Evolutionary conservation across 2,888 invertebrate species (phyloP).

Genomic region (Chrysolina haemoptera): DNA sequence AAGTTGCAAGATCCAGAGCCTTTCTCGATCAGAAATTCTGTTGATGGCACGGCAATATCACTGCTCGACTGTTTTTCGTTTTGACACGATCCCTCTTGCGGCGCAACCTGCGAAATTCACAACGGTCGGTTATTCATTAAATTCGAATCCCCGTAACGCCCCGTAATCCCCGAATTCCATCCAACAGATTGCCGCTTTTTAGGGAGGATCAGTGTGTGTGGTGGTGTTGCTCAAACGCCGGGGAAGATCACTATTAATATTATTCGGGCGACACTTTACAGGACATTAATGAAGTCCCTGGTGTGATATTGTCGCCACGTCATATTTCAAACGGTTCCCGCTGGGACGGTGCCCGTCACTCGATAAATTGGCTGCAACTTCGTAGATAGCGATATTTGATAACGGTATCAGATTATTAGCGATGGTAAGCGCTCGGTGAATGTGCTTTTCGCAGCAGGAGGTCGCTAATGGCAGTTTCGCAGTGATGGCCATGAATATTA

Average conservation of each 20-base stretch:
- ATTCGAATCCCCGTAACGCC: constrained; percentile 50
- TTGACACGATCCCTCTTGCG: neutral
- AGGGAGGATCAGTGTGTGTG: constrained; percentile 36
- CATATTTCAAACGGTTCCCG: constrained; percentile 65
- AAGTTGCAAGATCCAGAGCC: no score
- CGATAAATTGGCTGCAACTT: constrained; percentile 65
- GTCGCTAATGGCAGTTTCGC: neutral
- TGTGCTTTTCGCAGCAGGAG: neutral
- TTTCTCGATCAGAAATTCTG: no score
- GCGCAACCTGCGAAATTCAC: constrained; percentile 22
- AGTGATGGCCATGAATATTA: neutral
- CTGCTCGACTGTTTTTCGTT: no score
- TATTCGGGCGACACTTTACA: constrained; percentile 70
- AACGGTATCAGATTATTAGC: constrained; percentile 55
- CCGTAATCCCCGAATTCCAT: constrained; percentile 40
- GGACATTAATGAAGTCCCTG: constrained; percentile 71
- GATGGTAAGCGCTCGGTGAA: constrained; percentile 29
- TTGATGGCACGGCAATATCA: no score
- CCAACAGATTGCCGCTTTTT: constrained; percentile 51
- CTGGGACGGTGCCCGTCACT: constrained; percentile 63
- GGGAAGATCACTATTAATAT: constrained; percentile 70
- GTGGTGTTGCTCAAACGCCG: constrained; percentile 44
- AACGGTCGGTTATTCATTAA: constrained; percentile 52
- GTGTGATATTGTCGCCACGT: constrained; percentile 70
- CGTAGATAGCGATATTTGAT: constrained; percentile 57